Percentiles rank a stretch among this genome's conserved stretches.
phyloP scores from a whole-genome alignment of 2,888 invertebrate genomes.

The Neoitamus cyanurus region DNA sequence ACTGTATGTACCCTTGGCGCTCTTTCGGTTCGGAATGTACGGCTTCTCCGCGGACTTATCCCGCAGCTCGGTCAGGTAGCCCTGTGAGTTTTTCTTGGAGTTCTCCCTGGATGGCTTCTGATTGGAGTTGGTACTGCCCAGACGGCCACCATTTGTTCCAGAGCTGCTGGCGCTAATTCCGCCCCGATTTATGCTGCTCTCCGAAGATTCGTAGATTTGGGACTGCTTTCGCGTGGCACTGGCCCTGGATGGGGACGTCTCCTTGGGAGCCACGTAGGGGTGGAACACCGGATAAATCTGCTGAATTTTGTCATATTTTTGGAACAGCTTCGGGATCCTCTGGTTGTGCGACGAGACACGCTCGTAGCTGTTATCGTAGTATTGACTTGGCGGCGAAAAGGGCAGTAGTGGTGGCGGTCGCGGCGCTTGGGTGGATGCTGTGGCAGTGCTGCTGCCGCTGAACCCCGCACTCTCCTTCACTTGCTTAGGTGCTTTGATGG shows the following conservation, averaged over 20 bases:
- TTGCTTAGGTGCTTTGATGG: constrained; percentile 65
- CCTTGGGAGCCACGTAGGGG: constrained; percentile 64
- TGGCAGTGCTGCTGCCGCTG: neutral
- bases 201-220: neutral
- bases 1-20: constrained; percentile 56
- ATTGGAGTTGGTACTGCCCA: constrained; percentile 51
- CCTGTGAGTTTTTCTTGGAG: constrained; percentile 63
- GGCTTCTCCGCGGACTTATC: constrained; percentile 52
- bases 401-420: constrained; percentile 18
- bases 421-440: constrained; percentile 40
- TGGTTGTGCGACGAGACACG: constrained; percentile 57
- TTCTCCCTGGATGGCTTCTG: constrained; percentile 64
- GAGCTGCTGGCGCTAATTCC: constrained; percentile 41
- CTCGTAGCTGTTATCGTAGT: constrained; percentile 44
- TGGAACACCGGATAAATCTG: constrained; percentile 80
- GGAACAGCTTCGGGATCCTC: constrained; percentile 77
- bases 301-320: constrained; percentile 80
- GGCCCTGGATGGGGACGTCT: constrained; percentile 53
- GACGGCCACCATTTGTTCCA: constrained; percentile 38
- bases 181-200: constrained; percentile 46
- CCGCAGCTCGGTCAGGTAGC: constrained; percentile 55
- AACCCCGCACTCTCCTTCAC: constrained; percentile 60
- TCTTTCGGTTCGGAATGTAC: constrained; percentile 56
- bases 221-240: constrained; percentile 53
- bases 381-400: constrained; percentile 27